Evolutionary conservation across 1,140 invertebrate species (phyloP).

Genomic region (Trichomalopsis sarcophagae): DNA sequence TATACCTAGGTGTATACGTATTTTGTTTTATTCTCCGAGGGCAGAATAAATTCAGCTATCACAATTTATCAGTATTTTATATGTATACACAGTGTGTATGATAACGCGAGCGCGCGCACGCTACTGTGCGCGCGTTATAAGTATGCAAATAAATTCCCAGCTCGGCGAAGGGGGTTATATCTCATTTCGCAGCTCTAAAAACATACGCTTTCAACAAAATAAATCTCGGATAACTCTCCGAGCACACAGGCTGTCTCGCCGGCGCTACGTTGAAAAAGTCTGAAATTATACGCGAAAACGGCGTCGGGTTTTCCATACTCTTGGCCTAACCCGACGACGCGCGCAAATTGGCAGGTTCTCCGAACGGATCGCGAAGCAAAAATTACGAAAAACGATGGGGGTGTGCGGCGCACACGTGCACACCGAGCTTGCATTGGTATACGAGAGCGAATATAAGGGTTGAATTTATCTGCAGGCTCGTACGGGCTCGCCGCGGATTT

Average conservation of each 20-base stretch:
- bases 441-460: background rate
- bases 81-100: slow-evolving; percentile 30
- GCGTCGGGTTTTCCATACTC: no score
- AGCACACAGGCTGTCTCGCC: background rate
- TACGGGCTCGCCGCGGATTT: slow-evolving; percentile 55
- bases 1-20: background rate
- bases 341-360: background rate
- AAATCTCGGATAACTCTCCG: background rate
- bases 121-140: background rate
- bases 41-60: slow-evolving; percentile 22
- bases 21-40: background rate
- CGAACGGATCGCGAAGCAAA: background rate
- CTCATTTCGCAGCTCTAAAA: background rate
- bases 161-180: slow-evolving; percentile 12
- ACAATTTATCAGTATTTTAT: slow-evolving; percentile 27
- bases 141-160: slow-evolving; percentile 29
- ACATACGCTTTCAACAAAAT: slow-evolving; percentile 6
- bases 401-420: background rate
- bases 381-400: background rate
- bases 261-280: background rate
- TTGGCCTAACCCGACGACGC: background rate
- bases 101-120: slow-evolving; percentile 7
- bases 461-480: slow-evolving; percentile 44
- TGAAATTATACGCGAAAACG: background rate
- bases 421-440: no score